Evolutionary conservation across 2,888 invertebrate species (phyloP).

Genomic region (Himalopsyche tibetana): DNA sequence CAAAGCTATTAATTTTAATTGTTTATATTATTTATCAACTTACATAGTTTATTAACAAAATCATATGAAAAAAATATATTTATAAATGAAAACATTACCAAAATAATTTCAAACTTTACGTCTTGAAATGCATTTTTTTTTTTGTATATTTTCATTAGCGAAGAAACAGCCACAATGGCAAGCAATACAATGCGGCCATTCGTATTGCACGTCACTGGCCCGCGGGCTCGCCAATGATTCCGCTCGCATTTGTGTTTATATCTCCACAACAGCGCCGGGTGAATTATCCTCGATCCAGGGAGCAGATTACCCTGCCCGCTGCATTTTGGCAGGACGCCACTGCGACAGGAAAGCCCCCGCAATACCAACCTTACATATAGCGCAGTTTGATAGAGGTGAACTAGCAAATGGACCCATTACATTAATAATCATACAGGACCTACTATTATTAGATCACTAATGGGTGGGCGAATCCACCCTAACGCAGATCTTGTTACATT

Average conservation of each 20-base stretch:
- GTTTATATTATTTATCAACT: no score
- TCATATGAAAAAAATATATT: no score
- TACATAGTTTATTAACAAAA: no score
- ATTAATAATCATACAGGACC: no score
- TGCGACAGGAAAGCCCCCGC: constrained; percentile 39
- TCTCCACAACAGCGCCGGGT: constrained; percentile 48
- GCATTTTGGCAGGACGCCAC: constrained; percentile 63
- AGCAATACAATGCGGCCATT: constrained; percentile 9
- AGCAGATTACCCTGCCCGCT: constrained; percentile 62
- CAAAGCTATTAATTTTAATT: no score
- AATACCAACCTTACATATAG: not conserved
- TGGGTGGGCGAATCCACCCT: no score
- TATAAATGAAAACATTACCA: no score
- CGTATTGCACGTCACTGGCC: not conserved
- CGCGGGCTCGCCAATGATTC: constrained; percentile 24
- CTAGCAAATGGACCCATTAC: not conserved
- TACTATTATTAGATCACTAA: no score
- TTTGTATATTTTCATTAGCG: no score
- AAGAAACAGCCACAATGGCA: not conserved
- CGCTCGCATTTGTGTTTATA: constrained; percentile 45
- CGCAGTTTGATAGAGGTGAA: constrained; percentile 21
- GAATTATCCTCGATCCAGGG: constrained; percentile 63
- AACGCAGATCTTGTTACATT: no score
- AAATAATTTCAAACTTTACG: no score
- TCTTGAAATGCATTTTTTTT: no score